Evolutionary conservation across 2,113 vertebrate genomes (phyloP), one percentile per base, ranked within the genome.

Genomic region (Gopherus evgoodei): DNA sequence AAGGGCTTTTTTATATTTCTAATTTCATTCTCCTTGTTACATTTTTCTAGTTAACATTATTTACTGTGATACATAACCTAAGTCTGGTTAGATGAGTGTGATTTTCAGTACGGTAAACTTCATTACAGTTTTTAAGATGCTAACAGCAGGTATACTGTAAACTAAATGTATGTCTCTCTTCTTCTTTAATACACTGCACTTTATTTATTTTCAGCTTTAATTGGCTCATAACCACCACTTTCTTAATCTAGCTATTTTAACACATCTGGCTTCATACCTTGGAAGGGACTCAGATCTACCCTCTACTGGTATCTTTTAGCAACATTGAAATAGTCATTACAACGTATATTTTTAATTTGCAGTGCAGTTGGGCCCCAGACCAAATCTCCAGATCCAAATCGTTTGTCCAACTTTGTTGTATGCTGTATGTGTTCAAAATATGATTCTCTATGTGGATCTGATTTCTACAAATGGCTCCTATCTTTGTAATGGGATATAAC

Each of bases 1-100:
- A 94, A 85, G 83, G 88, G 56, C 38, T 96, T 38, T 98, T 96
- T 91, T 97, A 47, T 85, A 91, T 76, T 62, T 81, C 94, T 97
- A 88, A 93, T 96, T 96, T 97, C 49, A 91, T 4, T 93, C 81
- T 85, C 35, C 87, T 95, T 72, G 81, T 90, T 97, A 83, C 14
- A 38, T 90, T 97, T 93, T 96, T 90, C n/a, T 50, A 76, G 42
- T 79, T 86, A 97, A 87, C 78, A 78, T 90, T 91, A 94, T 96
- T 97, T 97, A 94, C n/a, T 52, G 13, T 89, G 50, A 47, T 93
- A 35, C 87, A 38, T 90, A 94, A 92, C 81, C 86, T 95, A 93
- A 95, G 81, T 13, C 84, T 27, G 22, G 65, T 88, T 94, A 94
- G 96, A 89, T 94, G 86, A 94, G 29, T 92, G 96, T 89, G 81